phyloP scores from a whole-genome alignment of 2,113 vertebrate species.

The Piliocolobus tephrosceles region DNA sequence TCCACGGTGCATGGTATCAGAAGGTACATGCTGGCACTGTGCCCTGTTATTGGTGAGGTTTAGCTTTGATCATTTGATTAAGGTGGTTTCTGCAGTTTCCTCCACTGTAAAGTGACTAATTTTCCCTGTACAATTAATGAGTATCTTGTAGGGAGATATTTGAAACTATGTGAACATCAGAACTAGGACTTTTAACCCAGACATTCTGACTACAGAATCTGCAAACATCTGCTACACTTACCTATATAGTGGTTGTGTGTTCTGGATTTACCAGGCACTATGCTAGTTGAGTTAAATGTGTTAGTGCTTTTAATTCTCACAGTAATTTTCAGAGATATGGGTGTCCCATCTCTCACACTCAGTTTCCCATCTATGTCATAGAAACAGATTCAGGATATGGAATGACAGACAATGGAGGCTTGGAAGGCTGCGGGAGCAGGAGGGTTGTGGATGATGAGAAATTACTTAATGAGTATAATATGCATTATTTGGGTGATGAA shows the following conservation, averaged over 20 bases:
- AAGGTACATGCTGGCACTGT: neutral
- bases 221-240: neutral
- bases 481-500: neutral
- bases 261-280: neutral
- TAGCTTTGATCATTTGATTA: neutral
- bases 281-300: neutral
- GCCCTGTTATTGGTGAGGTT: too few relatives aligned
- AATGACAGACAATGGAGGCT: neutral
- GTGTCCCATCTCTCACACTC: neutral
- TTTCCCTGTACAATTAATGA: neutral
- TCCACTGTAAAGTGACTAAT: neutral
- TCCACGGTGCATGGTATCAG: accelerated
- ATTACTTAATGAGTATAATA: neutral
- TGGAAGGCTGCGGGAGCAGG: neutral
- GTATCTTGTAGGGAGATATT: neutral
- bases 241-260: accelerated
- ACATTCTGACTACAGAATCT: neutral
- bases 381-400: accelerated
- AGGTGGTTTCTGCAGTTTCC: neutral
- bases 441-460: neutral
- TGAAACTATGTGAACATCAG: neutral
- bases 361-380: neutral
- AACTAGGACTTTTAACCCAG: neutral
- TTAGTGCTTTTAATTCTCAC: neutral
- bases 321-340: neutral